A percentile compares a stretch with the other conserved stretches of the same genome.
phyloP scores from a whole-genome alignment of 2,113 vertebrate genomes.

The Vulpes ferrilata region DNA sequence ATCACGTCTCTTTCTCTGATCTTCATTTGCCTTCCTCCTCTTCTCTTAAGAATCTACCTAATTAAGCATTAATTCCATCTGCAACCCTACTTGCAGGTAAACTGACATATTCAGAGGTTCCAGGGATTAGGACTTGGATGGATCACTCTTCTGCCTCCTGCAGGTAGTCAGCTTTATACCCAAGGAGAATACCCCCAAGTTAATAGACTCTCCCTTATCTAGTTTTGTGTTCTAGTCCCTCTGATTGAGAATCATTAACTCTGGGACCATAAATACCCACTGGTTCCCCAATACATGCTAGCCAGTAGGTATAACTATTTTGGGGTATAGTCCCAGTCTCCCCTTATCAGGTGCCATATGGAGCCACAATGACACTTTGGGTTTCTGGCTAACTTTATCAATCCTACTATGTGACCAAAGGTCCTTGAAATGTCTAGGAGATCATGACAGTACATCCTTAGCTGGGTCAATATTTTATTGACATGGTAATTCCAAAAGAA shows the following conservation, averaged over 20 bases:
- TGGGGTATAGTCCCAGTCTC: not conserved
- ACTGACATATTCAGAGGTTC: not conserved
- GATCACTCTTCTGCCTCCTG: not conserved
- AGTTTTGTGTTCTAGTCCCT: not conserved
- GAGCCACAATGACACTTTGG: not conserved
- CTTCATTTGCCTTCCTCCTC: not conserved
- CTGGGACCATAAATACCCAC: not conserved
- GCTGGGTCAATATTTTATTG: not conserved
- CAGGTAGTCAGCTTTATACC: not conserved
- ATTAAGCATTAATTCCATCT: not conserved
- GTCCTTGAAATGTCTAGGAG: not conserved
- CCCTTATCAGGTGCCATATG: not conserved
- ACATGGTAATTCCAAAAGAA: not conserved
- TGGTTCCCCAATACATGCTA: too few species aligned
- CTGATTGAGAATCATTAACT: not conserved
- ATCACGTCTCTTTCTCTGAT: not conserved
- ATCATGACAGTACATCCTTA: too few species aligned
- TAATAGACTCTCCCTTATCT: not conserved
- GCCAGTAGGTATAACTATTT: not conserved
- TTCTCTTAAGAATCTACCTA: not conserved
- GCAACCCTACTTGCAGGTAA: not conserved
- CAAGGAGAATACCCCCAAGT: not conserved
- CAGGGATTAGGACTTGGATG: not conserved
- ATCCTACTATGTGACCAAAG: not conserved
- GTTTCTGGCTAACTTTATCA: not conserved